Evolutionary conservation across 2,113 vertebrate genomes (phyloP), one percentile per base, ranked within the genome.

Genomic region (Verasper variegatus): DNA sequence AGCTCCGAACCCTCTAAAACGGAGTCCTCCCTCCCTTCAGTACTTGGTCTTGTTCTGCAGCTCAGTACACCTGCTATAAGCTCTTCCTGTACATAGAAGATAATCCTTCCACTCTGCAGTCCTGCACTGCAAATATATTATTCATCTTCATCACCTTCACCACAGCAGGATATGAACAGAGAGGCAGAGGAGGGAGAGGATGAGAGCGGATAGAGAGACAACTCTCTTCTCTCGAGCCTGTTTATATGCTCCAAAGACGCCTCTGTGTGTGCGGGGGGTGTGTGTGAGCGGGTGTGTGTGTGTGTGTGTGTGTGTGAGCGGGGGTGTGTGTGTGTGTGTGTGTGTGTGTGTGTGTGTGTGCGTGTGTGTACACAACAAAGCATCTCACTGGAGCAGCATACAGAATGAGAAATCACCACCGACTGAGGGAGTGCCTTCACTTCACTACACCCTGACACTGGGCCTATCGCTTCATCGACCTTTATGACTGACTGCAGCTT

Each of bases 111-210:
- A 63, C 64, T 80, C 86, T 77, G 80, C 81, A 82, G 85, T 85
- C 83, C 88, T 88, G 79, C 71, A 24, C 76, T 74, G 67, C 71
- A 87, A 89, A 89, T 90, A 76, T 76, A 89, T 89, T 86, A 88
- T 82, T 91, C 74, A 85, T 82, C 85, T 86, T 88, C 74, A 71
- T 88, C 86, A 75, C 71, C 72, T 77, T 88, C 73, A 87, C 70
- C 78, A 76, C 77, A 77, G 72, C 63, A 78, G 75, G 73, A 71
- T 68, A 77, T 60, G 63, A 72, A 72, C 27, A 76, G 84, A 64
- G 70, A 78, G 66, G 66, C 27, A 78, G 27, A 54, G 20, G 51
- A 61, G 24, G 71, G 56, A 82, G 70, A 65, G 55, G 65, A 47
- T 62, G 52, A 88, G 78, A 42, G 40, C 40, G 40, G 40, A 42